Percentiles rank a stretch among this genome's conserved stretches.
These are phyloP conservation scores for Molanna angustata DNA, from an alignment of 2,888 invertebrate genomes.

Conservation along the genomic window DNA sequence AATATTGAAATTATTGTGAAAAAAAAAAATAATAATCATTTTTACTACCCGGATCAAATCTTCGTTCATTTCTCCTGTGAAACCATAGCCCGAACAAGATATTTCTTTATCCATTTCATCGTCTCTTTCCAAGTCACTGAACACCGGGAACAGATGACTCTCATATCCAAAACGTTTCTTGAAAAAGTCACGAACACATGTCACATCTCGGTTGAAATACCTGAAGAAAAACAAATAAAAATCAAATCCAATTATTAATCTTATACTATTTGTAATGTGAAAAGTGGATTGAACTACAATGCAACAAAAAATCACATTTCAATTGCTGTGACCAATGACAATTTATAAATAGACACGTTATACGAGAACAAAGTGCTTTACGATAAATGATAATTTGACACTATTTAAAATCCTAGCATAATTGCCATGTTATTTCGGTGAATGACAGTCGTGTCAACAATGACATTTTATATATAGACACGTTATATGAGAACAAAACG, in stretches of 20 bases:
- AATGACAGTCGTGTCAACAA: too few species aligned
- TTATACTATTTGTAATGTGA: too few species aligned
- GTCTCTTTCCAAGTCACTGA: constrained; percentile 72
- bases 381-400: too few species aligned
- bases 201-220: constrained; percentile 94
- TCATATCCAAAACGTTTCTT: constrained; percentile 86
- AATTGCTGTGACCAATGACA: background rate
- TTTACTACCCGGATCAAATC: constrained; percentile 63
- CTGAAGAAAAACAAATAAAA: too few species aligned
- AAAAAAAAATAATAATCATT: background rate
- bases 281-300: background rate
- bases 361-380: too few species aligned
- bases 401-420: too few species aligned
- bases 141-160: constrained; percentile 75
- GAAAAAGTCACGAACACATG: constrained; percentile 89
- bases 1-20: background rate
- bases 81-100: constrained; percentile 89
- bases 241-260: too few species aligned
- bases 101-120: constrained; percentile 86
- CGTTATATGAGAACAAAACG: too few species aligned
- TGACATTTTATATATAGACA: too few species aligned
- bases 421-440: too few species aligned
- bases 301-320: background rate
- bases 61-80: constrained; percentile 77
- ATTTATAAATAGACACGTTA: background rate